phyloP scores from a whole-genome alignment of 2,888 invertebrate genomes.

The Tipula vernalis region DNA sequence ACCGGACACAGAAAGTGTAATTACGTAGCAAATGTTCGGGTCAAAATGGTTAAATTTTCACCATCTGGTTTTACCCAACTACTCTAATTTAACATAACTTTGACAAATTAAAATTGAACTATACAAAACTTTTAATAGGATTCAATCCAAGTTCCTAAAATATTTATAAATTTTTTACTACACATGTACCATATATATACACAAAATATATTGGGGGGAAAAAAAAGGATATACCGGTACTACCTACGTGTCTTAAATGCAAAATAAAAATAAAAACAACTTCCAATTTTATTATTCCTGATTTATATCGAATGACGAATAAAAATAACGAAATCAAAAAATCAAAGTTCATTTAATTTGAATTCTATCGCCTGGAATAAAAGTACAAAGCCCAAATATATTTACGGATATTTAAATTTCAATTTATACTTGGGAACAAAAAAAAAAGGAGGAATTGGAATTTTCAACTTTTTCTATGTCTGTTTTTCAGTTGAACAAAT shows the following conservation, averaged over 20 bases:
- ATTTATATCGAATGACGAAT: background rate
- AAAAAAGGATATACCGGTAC: background rate
- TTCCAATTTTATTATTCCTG: background rate
- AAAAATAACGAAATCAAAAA: background rate
- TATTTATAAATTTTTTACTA: background rate
- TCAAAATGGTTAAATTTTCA: background rate
- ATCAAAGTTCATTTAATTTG: background rate
- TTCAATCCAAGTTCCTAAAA: background rate
- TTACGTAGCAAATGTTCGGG: background rate
- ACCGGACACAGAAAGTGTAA: background rate
- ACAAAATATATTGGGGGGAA: background rate
- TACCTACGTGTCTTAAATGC: background rate
- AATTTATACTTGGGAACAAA: background rate
- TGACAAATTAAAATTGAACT: background rate
- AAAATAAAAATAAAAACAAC: background rate
- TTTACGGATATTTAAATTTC: constrained; percentile 4
- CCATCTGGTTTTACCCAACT: background rate
- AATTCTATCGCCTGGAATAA: background rate
- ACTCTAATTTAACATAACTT: background rate
- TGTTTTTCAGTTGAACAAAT: background rate
- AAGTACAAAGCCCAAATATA: background rate
- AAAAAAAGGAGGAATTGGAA: background rate
- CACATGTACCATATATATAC: background rate
- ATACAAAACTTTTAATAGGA: background rate
- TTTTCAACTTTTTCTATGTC: background rate